Conservation (phyloP, 1,140 invertebrate genomes). For the Brachionus paranguensis region DNA sequence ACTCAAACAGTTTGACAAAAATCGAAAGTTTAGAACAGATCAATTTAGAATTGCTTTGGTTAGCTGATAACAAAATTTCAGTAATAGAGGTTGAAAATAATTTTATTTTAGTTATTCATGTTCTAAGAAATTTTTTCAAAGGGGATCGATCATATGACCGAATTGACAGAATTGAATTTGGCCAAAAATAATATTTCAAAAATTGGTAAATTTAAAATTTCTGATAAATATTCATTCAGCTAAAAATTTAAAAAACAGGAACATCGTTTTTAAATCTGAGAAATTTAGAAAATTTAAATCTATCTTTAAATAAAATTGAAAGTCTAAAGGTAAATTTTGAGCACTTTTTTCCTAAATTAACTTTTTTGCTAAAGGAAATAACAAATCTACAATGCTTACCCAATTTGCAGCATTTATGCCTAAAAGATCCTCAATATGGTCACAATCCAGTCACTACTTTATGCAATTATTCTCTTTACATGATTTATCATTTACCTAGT, state of each 20-base stretch:
- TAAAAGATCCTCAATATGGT: conserved; percentile 52
- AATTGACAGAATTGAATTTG: conserved; percentile 51
- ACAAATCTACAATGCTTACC: conserved; percentile 49
- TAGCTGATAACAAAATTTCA: conserved; percentile 48
- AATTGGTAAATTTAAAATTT: conserved; percentile 48
- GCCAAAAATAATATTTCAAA: conserved; percentile 52
- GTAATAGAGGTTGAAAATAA: conserved; percentile 47
- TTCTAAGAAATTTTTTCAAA: neutral
- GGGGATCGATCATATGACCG: conserved; percentile 24
- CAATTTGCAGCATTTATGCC: conserved; percentile 45
- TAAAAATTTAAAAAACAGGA: conserved; percentile 44
- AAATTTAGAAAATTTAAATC: conserved; percentile 49
- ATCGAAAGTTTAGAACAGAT: conserved; percentile 49
- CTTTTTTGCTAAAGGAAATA: conserved; percentile 46
- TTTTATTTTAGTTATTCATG: neutral
- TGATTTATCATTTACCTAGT: conserved; percentile 52
- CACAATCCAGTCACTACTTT: conserved; percentile 48
- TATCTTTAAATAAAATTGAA: conserved; percentile 51
- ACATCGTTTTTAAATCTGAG: conserved; percentile 46
- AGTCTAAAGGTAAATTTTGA: conserved; percentile 48
- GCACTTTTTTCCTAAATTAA: neutral
- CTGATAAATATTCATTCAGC: neutral
- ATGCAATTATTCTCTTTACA: conserved; percentile 53
- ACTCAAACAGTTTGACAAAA: conserved; percentile 48
- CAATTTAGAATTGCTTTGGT: conserved; percentile 47